phyloP scores from a whole-genome alignment of 2,113 vertebrate genomes.

The Chinchilla lanigera region DNA sequence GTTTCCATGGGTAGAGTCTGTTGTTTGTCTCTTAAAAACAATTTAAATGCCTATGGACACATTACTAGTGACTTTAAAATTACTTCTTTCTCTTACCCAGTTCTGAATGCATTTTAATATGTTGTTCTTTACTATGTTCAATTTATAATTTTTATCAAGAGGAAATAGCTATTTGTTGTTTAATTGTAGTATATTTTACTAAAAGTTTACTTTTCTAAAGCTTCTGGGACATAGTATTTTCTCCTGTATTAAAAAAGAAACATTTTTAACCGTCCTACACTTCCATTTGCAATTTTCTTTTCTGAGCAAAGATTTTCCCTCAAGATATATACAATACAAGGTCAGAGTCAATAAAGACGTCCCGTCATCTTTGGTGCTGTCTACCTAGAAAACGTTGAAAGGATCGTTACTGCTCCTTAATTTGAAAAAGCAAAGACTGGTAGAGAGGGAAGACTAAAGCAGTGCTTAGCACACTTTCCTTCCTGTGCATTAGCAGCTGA shows the following conservation, averaged over 20 bases:
- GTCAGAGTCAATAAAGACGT: not conserved
- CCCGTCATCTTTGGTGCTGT: not conserved
- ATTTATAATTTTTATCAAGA: not conserved
- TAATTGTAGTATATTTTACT: not conserved
- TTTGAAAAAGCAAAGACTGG: not conserved
- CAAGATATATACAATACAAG: not conserved
- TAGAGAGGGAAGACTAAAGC: not conserved
- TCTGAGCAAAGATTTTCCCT: not conserved
- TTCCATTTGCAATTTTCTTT: not conserved
- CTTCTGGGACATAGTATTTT: not conserved
- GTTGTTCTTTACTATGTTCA: not conserved
- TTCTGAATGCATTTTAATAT: slow-evolving; percentile 20
- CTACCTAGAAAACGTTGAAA: not conserved
- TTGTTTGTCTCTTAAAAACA: not conserved
- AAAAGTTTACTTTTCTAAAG: not conserved
- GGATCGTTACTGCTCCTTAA: not conserved
- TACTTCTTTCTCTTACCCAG: not conserved
- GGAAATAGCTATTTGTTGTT: not conserved
- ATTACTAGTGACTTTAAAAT: not conserved
- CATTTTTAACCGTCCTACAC: not conserved
- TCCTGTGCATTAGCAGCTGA: not conserved
- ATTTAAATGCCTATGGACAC: not conserved
- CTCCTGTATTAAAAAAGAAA: not conserved
- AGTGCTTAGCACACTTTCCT: not conserved
- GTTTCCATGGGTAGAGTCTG: not conserved